These are phyloP conservation scores for Hepsetus odoe DNA, from an alignment of 2,113 vertebrate genomes.

Conservation along the genomic window DNA sequence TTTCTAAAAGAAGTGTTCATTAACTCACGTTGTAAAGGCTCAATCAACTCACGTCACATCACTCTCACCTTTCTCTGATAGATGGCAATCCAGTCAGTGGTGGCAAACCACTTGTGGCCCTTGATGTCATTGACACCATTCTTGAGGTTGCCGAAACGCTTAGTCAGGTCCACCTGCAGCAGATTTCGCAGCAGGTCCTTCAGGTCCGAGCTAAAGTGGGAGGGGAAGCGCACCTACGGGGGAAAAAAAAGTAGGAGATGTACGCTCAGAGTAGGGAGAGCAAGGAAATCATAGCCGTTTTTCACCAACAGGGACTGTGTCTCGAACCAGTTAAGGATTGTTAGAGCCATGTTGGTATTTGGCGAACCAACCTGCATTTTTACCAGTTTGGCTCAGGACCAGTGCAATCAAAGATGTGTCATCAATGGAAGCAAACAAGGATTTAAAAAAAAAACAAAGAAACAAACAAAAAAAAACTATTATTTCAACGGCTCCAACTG, in stretches of 20 bases:
- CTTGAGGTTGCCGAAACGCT: constrained; percentile 93
- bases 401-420: too few relatives aligned
- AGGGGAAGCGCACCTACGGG: constrained; percentile 86
- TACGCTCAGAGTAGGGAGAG: neutral
- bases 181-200: constrained; percentile 91
- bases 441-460: too few relatives aligned
- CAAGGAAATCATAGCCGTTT: neutral
- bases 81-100: constrained; percentile 93
- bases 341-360: too few relatives aligned
- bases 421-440: too few relatives aligned
- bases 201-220: constrained; percentile 93
- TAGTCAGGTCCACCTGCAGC: constrained; percentile 93
- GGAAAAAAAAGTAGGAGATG: neutral
- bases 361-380: too few relatives aligned
- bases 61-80: constrained; percentile 89
- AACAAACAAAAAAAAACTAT: too few relatives aligned
- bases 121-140: constrained; percentile 95
- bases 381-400: too few relatives aligned
- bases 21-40: neutral
- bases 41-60: neutral
- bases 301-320: too few relatives aligned
- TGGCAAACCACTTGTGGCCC: constrained; percentile 93
- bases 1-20: too few relatives aligned
- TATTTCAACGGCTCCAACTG: too few relatives aligned
- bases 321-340: too few relatives aligned